Conservation (phyloP, 2,113 vertebrate species). For the Circaetus cinerascens region DNA sequence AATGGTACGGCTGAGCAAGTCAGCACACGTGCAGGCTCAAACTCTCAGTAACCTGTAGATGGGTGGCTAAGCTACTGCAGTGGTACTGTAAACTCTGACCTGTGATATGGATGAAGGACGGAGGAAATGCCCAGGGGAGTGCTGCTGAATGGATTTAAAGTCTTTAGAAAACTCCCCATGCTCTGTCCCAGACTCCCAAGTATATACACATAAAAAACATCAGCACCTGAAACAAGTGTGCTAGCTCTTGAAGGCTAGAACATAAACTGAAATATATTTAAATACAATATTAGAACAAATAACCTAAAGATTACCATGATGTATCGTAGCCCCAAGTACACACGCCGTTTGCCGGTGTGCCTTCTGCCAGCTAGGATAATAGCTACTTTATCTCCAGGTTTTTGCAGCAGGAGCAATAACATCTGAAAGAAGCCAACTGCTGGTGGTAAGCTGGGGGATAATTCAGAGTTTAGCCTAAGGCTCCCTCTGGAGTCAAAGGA, state of each 20-base stretch:
- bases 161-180: not conserved
- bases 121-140: not conserved
- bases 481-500: constrained; percentile 47
- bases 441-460: not conserved
- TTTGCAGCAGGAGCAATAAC: not conserved
- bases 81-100: not conserved
- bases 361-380: not conserved
- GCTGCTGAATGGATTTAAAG: not conserved
- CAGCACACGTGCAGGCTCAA: not conserved
- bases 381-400: not conserved
- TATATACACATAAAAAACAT: not conserved
- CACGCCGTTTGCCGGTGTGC: not conserved
- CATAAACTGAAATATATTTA: not conserved
- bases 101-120: not conserved
- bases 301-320: not conserved
- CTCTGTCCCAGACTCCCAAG: not conserved
- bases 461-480: constrained; percentile 12
- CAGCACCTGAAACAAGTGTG: not conserved
- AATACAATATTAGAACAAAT: not conserved
- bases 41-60: rapidly evolving
- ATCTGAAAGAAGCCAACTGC: not conserved
- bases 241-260: not conserved
- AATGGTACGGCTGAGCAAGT: not conserved
- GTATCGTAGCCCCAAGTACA: not conserved
- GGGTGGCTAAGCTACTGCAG: not conserved